Evolutionary conservation across 2,113 vertebrate genomes (phyloP).

Genomic region (Excalfactoria chinensis): DNA sequence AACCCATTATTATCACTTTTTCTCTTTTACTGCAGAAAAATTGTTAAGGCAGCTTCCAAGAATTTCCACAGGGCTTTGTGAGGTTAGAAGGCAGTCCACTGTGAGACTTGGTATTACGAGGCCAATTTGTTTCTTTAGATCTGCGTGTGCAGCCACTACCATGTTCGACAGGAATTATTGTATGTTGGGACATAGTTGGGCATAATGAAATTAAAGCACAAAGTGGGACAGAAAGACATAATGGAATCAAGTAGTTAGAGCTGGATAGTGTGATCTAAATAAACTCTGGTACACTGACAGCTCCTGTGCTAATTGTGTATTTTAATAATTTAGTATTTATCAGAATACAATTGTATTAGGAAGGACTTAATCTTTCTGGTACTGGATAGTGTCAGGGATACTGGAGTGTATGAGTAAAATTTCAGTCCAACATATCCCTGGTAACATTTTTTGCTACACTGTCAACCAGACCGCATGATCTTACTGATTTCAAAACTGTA

Average conservation of each 20-base stretch:
- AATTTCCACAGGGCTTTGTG: slow-evolving; percentile 58
- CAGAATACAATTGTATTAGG: background rate
- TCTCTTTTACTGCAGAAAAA: slow-evolving; percentile 60
- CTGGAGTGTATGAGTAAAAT: background rate
- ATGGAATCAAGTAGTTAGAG: background rate
- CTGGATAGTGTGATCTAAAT: background rate
- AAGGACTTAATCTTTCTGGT: background rate
- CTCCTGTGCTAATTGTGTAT: background rate
- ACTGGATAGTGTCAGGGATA: background rate
- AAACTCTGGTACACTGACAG: background rate
- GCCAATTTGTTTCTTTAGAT: slow-evolving; percentile 60
- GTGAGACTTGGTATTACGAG: slow-evolving; percentile 33
- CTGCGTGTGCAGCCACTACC: slow-evolving; percentile 1
- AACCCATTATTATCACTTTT: slow-evolving; percentile 60
- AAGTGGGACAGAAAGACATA: background rate
- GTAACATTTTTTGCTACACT: background rate
- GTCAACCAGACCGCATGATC: background rate
- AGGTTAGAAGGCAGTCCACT: slow-evolving; percentile 56
- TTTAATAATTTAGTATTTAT: slow-evolving; percentile 33
- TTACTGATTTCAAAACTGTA: background rate
- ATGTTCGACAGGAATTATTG: background rate
- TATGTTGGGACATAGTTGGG: background rate
- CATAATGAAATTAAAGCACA: slow-evolving; percentile 48
- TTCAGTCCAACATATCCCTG: background rate
- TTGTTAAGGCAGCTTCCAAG: slow-evolving; percentile 65